Evolutionary conservation across 2,888 invertebrate species (phyloP), one percentile per base, ranked within the genome.

Genomic region (Sialis fuliginosa): DNA sequence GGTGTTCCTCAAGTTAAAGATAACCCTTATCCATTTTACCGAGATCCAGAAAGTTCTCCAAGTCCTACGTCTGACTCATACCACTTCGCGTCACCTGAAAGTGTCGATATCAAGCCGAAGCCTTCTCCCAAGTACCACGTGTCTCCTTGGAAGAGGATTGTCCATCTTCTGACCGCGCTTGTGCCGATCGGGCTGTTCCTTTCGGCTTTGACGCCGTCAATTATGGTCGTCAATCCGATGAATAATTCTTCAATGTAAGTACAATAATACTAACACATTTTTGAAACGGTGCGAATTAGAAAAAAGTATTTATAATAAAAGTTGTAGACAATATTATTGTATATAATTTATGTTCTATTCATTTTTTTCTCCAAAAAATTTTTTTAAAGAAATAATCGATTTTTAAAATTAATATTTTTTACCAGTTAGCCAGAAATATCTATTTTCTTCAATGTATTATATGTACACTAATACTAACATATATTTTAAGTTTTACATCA

Each of bases 131-230:
- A 22, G 22, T 12, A 48, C 45, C 42, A 30, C 12, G 44, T 45
- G 41, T 68, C 67, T 48, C 75, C 77, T 0, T 79, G 77, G 79
- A 74, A 72, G 58, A 71, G 71, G 52, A 65, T 81, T 37, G 61
- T 81, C 8, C 76, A 75, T 48, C 61, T 83, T 53, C 62, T 81
- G 55, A 76, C 81, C 0, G 74, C 82, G 1, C 68, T 81, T 55
- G 67, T 83, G 45, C 84, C 84, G 0, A 71, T 82, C 44, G 82
- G 82, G 1, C 64, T 84, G 44, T 69, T 83, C 50, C 66, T 83
- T 45, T 81, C 82, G 1, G 78, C 82, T 0, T 65, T 83, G 12
- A 77, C 79, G 0, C 82, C 82, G 2, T 77, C 67, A 54, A 64
- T 82, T 55, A 67, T 82, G 53, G 75, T 73, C 51, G 69, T 83